These are phyloP conservation scores for Hypotaenidia okinawae DNA, from an alignment of 2,797 vertebrate genomes.

Conservation along the genomic window DNA sequence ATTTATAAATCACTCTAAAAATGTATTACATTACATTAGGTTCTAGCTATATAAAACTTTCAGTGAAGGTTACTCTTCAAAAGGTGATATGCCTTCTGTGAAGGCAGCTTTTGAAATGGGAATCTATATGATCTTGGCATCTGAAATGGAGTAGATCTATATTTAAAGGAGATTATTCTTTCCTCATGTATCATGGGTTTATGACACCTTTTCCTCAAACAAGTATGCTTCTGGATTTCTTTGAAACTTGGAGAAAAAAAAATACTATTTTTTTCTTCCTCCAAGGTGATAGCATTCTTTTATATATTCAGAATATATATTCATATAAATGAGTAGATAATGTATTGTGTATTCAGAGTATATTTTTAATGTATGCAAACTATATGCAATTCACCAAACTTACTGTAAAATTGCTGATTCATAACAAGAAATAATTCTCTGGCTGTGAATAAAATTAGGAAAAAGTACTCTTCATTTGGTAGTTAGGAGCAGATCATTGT, in stretches of 20 bases:
- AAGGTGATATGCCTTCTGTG: background rate
- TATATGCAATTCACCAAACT: background rate
- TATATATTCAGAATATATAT: background rate
- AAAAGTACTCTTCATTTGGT: background rate
- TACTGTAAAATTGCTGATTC: background rate
- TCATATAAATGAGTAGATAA: background rate
- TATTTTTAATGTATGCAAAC: background rate
- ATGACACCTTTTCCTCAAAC: background rate
- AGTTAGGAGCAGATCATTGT: background rate
- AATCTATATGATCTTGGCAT: background rate
- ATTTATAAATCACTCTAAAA: background rate
- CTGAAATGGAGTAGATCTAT: background rate
- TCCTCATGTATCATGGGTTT: background rate
- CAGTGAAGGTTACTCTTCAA: background rate
- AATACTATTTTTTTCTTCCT: background rate
- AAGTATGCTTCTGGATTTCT: background rate
- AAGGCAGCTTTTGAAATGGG: background rate
- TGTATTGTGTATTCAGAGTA: background rate
- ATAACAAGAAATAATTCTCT: background rate
- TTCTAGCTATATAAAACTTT: background rate
- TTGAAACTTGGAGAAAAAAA: background rate
- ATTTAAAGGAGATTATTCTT: background rate
- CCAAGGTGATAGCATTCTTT: background rate
- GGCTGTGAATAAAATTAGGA: background rate
- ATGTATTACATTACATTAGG: background rate